Evolutionary conservation across 1,140 invertebrate species (phyloP).

Genomic region (Brachystomella parvula): DNA sequence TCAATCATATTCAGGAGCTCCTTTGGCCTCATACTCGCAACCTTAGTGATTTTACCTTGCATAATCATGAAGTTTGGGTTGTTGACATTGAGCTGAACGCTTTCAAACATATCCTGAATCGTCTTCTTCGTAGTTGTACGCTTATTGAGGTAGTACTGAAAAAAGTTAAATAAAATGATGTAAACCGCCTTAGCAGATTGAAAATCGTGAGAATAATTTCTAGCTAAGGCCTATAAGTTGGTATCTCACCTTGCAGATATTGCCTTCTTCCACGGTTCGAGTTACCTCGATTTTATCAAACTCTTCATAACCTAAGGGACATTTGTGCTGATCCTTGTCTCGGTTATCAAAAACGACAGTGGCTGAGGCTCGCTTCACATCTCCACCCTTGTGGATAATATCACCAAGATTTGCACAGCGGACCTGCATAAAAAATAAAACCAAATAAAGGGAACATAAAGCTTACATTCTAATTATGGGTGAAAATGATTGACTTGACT

Average conservation of each 20-base stretch:
- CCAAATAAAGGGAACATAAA: conserved; percentile 5
- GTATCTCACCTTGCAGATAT: conserved; percentile 35
- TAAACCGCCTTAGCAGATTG: no score
- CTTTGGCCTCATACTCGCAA: conserved; percentile 96
- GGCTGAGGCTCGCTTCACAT: conserved; percentile 90
- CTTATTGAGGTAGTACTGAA: conserved; percentile 30
- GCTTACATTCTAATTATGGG: no score
- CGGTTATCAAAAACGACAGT: conserved; percentile 92
- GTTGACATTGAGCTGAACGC: conserved; percentile 95
- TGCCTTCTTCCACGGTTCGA: no score
- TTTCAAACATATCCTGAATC: conserved; percentile 90
- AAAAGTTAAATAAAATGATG: no score
- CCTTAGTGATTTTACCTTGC: conserved; percentile 99
- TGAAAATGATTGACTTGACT: no score
- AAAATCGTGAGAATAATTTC: no score
- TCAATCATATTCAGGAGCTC: conserved; percentile 99
- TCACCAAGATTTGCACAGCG: conserved; percentile 83
- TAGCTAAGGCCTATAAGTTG: no score
- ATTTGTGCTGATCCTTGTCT: conserved; percentile 57
- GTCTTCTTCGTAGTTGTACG: conserved; percentile 57
- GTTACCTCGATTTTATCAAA: conserved; percentile 88
- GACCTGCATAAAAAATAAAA: conserved; percentile 56
- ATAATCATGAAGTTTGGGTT: conserved; percentile 99
- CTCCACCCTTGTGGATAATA: conserved; percentile 95
- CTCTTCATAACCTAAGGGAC: conserved; percentile 86